Evolutionary conservation across 2,888 invertebrate species (phyloP), one percentile per base, ranked within the genome.

Genomic region (Sarcophaga carnaria): DNA sequence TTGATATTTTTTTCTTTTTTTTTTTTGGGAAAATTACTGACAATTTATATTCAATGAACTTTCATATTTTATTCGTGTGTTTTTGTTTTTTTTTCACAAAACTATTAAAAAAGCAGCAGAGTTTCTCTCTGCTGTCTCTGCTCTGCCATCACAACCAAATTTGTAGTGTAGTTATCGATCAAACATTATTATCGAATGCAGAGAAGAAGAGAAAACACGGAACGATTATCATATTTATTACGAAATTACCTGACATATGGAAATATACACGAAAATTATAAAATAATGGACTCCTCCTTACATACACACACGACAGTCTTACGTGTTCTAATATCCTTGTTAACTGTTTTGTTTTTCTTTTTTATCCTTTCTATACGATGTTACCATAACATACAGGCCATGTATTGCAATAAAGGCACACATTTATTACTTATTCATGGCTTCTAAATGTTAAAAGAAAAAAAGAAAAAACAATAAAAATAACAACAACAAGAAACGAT

Each of bases 221-320:
- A 83, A 80, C 80, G 74, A 86, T 86, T 83, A 86, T 83, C 75
- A 86, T 86, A 86, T 86, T 86, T 86, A 86, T 86, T 76, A 83
- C 83, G 79, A 86, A 71, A 82, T 86, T 80, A 84, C 82, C 82
- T 86, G 82, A 80, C 76, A 80, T 83, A 80, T 83, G 83, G 82
- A 83, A 83, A 86, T 82, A 69, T 66, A 74, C n/a, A 71, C 10
- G 54, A 54, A 54, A 54, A 54, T 54, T 14, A 54, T 14, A 14
- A 54, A 54, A 66, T 37, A 54, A 54, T 54, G 17, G 17, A 14
- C 54, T 37, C 8, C 37, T 37, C 37, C 8, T 37, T 37, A 17
- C 49, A 49, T 14, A 49, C 49, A 49, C 5, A 54, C 54, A 14
- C 54, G 12, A 14, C 1, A 54, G 4, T 14, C 8, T 54, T 3